Evolutionary conservation across 2,797 vertebrate genomes (phyloP).

Genomic region (Tenualosa ilisha): DNA sequence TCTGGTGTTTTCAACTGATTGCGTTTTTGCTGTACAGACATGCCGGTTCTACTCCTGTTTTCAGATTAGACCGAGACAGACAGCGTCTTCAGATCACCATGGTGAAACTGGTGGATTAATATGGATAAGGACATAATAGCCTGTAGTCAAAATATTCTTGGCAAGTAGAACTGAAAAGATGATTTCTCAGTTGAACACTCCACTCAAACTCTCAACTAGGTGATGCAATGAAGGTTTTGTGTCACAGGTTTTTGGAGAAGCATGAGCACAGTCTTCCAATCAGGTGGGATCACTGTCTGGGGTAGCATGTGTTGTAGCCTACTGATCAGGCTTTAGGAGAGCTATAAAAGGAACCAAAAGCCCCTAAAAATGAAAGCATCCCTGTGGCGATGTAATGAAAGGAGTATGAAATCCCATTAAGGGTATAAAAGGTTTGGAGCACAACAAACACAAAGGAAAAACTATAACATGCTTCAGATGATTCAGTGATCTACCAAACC

Average conservation of each 20-base stretch:
- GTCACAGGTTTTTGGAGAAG: neutral
- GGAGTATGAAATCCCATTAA: constrained; percentile 41
- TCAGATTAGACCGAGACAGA: no score
- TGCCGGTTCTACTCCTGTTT: no score
- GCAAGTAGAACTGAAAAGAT: neutral
- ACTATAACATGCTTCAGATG: constrained; percentile 2
- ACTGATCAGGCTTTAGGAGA: constrained; percentile 34
- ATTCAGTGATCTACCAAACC: neutral
- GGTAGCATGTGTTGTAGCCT: neutral
- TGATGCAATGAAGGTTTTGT: constrained; percentile 3
- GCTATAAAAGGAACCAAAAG: constrained; percentile 36
- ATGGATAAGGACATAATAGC: neutral
- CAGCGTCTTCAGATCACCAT: no score
- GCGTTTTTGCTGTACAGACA: no score
- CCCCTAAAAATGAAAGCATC: constrained; percentile 31
- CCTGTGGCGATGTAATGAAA: constrained; percentile 21
- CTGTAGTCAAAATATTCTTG: neutral
- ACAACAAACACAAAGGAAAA: constrained; percentile 5
- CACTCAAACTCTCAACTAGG: neutral
- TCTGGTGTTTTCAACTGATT: neutral
- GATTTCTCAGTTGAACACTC: constrained; percentile 12
- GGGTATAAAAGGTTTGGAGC: constrained; percentile 30
- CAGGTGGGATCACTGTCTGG: constrained; percentile 31
- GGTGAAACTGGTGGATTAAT: no score
- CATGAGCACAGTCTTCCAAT: neutral